Conservation (phyloP, 2,113 vertebrate genomes). For the Ondatra zibethicus region DNA sequence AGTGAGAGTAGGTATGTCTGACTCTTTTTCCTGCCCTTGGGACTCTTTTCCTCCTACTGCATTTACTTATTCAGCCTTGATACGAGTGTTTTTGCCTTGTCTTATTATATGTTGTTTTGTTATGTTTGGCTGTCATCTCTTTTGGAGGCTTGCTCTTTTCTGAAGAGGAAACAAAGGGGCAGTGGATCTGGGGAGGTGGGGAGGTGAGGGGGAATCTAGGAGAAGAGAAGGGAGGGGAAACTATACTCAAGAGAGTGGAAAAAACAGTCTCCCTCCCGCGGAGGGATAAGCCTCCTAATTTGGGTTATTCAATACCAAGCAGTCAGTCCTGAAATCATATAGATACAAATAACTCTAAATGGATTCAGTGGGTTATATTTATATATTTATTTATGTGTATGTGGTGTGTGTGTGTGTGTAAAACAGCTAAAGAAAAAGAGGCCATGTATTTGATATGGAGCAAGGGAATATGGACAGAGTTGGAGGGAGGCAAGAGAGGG, state of each 20-base stretch:
- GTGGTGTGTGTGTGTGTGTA: not conserved
- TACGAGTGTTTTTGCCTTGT: too few relatives aligned
- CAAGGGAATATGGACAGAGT: not conserved
- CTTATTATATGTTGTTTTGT: not conserved
- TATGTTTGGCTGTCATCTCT: not conserved
- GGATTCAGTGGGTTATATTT: not conserved
- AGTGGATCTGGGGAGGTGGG: not conserved
- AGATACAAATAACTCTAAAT: not conserved
- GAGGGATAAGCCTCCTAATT: not conserved
- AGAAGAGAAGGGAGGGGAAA: not conserved
- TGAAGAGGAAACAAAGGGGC: not conserved
- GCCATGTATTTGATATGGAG: not conserved
- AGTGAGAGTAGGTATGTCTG: not conserved
- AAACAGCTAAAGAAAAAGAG: not conserved
- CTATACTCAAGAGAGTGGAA: not conserved
- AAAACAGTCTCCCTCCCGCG: not conserved
- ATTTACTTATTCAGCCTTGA: not conserved
- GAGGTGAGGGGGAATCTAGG: not conserved
- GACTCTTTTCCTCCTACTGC: not conserved
- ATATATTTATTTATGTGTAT: not conserved
- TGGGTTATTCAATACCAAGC: not conserved
- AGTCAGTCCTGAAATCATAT: not conserved
- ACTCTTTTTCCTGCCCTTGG: not conserved
- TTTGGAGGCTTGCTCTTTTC: not conserved
- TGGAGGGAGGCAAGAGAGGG: not conserved